Evolutionary conservation across 2,113 vertebrate genomes (phyloP).

Genomic region (Brachypteracias leptosomus): DNA sequence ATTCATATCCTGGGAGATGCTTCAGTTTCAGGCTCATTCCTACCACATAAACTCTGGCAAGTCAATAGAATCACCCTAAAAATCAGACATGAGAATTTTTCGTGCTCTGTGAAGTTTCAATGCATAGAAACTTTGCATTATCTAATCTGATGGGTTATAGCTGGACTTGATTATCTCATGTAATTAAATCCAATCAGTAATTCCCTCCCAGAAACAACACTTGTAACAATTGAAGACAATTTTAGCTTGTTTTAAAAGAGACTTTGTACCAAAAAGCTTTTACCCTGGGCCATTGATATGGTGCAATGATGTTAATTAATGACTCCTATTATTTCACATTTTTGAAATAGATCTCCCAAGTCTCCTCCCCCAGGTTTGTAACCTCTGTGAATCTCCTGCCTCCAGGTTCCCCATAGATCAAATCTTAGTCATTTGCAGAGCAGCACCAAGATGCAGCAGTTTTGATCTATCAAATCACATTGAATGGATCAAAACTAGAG

Average conservation of each 20-base stretch:
- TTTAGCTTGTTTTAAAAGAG: not conserved
- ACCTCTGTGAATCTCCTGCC: not conserved
- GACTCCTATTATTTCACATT: not conserved
- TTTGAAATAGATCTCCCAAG: not conserved
- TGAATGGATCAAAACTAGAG: no score
- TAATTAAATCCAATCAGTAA: not conserved
- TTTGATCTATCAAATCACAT: not conserved
- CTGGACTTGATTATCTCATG: not conserved
- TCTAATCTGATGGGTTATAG: not conserved
- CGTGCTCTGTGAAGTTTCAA: not conserved
- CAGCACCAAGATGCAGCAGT: not conserved
- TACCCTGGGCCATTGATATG: not conserved
- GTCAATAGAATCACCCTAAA: not conserved
- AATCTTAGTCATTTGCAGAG: not conserved
- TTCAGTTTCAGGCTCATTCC: not conserved
- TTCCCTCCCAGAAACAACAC: not conserved
- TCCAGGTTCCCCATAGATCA: not conserved
- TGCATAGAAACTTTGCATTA: not conserved
- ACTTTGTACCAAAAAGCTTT: not conserved
- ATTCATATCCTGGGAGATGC: fast-evolving
- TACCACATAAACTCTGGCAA: not conserved
- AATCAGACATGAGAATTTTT: not conserved
- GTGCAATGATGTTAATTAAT: not conserved
- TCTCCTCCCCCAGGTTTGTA: not conserved
- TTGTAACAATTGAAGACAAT: not conserved